Evolutionary conservation across 2,113 vertebrate species (phyloP), one percentile per base, ranked within the genome.

Genomic region (Hippoglossus stenolepis): DNA sequence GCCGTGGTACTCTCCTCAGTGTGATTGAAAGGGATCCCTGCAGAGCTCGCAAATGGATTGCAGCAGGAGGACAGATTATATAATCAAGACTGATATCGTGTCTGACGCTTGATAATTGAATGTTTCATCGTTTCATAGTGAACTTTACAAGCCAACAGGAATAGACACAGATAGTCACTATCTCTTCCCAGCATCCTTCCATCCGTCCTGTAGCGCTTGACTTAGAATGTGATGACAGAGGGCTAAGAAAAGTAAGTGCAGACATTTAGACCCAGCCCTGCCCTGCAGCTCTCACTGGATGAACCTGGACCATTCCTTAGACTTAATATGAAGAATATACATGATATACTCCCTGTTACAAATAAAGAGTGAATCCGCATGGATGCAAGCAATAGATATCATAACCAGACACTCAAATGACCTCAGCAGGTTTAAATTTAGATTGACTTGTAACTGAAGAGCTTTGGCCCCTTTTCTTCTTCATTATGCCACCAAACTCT

Each of bases 21-120:
- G 73, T 73, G 62, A 64, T 54, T 54, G 51, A 54, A 54, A 54
- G 20, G 43, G 59, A 35, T 69, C 59, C 31, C 54, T 64, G 15
- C 51, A 69, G 64, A 54, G 73, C 43, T 3, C 60, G 68, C 54
- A 72, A 73, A 53, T 76, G 59, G 56, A 69, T 57, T 64, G 45
- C 64, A 76, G 77, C 68, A 73, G 73, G 68, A 45, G 20, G 43
- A 59, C 68, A 72, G 43, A 18, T 63, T 7, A 75, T 75, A 63
- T 59, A 31, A 65, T 59, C 38, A 26, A 56, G 10, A 53, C 67
- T 71, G 66, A 51, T 45, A 63, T 71, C 14, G 21, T 21, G 31
- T 11, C 21, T 40, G 26, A 73, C 31, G 35, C 23, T 49, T 59
- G 56, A 23, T 63, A 79, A 74, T 43, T 4, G 60, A 31, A n/a